Evolutionary conservation across 2,113 vertebrate species (phyloP).

Genomic region (Sinocyclocheilus anophthalmus): DNA sequence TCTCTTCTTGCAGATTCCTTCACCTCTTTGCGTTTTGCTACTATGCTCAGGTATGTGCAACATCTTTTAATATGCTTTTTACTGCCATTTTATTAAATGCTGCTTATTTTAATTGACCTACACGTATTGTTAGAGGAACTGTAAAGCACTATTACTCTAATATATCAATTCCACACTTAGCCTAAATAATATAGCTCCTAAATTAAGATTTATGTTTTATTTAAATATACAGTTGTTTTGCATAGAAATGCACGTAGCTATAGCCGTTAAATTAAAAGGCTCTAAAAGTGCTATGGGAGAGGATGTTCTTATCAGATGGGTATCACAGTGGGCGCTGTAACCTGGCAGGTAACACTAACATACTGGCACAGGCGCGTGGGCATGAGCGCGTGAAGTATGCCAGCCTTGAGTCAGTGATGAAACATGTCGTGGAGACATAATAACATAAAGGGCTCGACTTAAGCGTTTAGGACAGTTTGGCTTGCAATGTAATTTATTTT

Average conservation of each 20-base stretch:
- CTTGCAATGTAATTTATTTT: not conserved
- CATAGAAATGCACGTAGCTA: not conserved
- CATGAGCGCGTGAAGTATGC: slow-evolving; percentile 56
- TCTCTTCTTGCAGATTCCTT: slow-evolving; percentile 81
- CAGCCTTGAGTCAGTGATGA: slow-evolving; percentile 44
- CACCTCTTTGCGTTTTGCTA: slow-evolving; percentile 92
- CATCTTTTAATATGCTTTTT: not conserved
- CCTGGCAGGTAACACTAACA: slow-evolving; percentile 59
- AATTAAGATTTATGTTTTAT: not conserved
- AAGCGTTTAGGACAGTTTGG: not conserved
- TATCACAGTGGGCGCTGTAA: slow-evolving; percentile 65
- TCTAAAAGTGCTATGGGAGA: slow-evolving; percentile 50
- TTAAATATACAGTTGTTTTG: not conserved
- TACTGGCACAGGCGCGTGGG: slow-evolving; percentile 61
- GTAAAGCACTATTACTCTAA: not conserved
- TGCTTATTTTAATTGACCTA: not conserved
- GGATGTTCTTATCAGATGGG: slow-evolving; percentile 65
- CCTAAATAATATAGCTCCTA: not conserved
- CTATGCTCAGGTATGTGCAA: slow-evolving; percentile 89
- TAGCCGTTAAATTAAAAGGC: slow-evolving; percentile 32
- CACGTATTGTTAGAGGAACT: not conserved
- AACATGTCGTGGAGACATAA: slow-evolving; percentile 51
- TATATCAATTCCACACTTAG: not conserved
- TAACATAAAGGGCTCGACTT: slow-evolving; percentile 41
- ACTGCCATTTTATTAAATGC: not conserved